phyloP scores from a whole-genome alignment of 2,888 invertebrate species.

The Rugalucina vietnamica region DNA sequence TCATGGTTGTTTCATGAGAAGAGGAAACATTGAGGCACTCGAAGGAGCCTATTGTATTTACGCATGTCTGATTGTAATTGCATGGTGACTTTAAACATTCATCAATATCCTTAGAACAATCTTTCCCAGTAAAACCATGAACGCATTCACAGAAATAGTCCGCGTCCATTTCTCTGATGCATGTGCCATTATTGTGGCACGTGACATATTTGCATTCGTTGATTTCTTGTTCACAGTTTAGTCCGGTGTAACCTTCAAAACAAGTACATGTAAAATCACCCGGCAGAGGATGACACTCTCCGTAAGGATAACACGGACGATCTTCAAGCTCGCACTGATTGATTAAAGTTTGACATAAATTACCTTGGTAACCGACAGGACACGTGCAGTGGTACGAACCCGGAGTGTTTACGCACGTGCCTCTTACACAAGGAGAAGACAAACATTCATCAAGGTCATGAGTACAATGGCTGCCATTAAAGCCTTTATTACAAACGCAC shows the following conservation, averaged over 20 bases:
- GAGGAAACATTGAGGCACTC: neutral
- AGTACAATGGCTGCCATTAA: neutral
- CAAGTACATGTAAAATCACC: too few species aligned
- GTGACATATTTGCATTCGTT: neutral
- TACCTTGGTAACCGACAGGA: neutral
- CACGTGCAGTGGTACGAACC: conserved; percentile 3
- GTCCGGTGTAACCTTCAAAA: neutral
- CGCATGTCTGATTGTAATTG: neutral
- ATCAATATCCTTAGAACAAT: neutral
- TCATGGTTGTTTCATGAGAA: neutral
- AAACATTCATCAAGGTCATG: neutral
- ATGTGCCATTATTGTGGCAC: neutral
- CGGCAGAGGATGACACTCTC: too few species aligned
- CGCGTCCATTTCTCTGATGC: neutral
- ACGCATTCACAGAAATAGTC: neutral
- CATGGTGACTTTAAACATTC: neutral
- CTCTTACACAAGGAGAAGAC: neutral
- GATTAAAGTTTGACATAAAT: neutral
- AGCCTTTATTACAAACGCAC: neutral
- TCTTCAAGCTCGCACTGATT: neutral
- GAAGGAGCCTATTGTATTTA: neutral
- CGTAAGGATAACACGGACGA: too few species aligned
- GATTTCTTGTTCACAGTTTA: neutral
- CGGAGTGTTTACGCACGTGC: conserved; percentile 1
- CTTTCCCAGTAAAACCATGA: neutral